A percentile compares a stretch with the other conserved stretches of the same genome.
Conservation (phyloP, 2,113 vertebrate species). For the Ginglymostoma cirratum region DNA sequence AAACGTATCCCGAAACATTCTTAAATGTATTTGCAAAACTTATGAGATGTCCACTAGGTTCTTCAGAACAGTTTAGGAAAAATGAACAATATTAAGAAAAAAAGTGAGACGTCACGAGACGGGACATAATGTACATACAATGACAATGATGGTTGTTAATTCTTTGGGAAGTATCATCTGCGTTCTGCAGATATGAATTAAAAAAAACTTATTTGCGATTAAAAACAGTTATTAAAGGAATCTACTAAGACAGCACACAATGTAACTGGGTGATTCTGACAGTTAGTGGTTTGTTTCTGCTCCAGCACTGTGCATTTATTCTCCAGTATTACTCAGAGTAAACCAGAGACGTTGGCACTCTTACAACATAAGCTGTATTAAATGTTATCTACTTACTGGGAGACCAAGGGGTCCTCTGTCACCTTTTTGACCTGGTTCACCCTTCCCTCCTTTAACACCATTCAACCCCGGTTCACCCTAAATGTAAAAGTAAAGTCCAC, state of each 20-base stretch:
- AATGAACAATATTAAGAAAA: neutral
- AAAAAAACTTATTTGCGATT: neutral
- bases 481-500: constrained; percentile 68
- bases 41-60: neutral
- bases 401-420: constrained; percentile 97
- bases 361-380: constrained; percentile 50
- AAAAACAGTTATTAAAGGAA: constrained; percentile 24
- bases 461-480: constrained; percentile 94
- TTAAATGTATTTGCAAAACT: neutral
- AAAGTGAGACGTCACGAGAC: constrained; percentile 18
- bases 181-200: neutral
- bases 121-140: neutral
- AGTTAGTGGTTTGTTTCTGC: constrained; percentile 36
- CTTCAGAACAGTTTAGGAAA: neutral
- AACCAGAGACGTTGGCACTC: constrained; percentile 50
- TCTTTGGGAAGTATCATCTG: constrained; percentile 1
- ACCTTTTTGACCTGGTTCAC: constrained; percentile 94
- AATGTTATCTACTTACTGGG: constrained; percentile 87
- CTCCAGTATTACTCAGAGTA: constrained; percentile 44
- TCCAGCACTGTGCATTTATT: constrained; percentile 32
- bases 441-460: constrained; percentile 89
- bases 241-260: constrained; percentile 24
- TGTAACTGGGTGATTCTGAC: constrained; percentile 10
- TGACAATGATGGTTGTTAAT: constrained; percentile 20
- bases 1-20: neutral